phyloP scores from a whole-genome alignment of 92 coral and sea anemone species.

The Virgularia gustaviana region DNA sequence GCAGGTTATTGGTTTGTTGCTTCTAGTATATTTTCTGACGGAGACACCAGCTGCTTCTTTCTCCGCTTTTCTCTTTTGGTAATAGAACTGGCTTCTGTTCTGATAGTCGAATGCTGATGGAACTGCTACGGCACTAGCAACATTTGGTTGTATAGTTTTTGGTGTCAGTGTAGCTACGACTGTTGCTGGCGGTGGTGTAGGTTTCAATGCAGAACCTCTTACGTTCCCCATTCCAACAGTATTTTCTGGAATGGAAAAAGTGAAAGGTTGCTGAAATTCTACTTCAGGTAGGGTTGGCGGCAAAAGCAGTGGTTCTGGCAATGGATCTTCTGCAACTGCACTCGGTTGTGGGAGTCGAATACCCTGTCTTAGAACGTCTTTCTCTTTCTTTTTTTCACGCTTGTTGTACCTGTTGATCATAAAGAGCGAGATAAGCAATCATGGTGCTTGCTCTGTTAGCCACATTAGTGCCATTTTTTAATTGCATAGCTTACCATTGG shows the following conservation, averaged over 20 bases:
- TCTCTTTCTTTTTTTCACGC: constrained; percentile 44
- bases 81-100: constrained; percentile 1
- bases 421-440: neutral
- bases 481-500: constrained; percentile 34
- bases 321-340: constrained; percentile 19
- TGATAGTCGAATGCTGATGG: neutral
- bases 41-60: neutral
- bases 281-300: constrained; percentile 38
- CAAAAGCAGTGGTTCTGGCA: constrained; percentile 29
- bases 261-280: constrained; percentile 39
- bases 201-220: neutral
- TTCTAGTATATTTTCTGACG: neutral
- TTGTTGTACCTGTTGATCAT: constrained; percentile 27
- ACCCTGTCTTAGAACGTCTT: constrained; percentile 44
- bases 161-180: neutral
- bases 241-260: constrained; percentile 12
- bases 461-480: neutral
- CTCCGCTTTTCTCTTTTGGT: constrained; percentile 11
- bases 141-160: constrained; percentile 12
- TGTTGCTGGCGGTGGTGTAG: constrained; percentile 4
- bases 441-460: neutral
- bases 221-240: constrained; percentile 42
- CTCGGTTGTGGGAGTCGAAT: constrained; percentile 19
- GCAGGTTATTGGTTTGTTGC: constrained; percentile 3
- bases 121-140: constrained; percentile 7